These are phyloP conservation scores for Drosophila triauraria DNA, from an alignment of 1,140 invertebrate species.

Conservation along the genomic window DNA sequence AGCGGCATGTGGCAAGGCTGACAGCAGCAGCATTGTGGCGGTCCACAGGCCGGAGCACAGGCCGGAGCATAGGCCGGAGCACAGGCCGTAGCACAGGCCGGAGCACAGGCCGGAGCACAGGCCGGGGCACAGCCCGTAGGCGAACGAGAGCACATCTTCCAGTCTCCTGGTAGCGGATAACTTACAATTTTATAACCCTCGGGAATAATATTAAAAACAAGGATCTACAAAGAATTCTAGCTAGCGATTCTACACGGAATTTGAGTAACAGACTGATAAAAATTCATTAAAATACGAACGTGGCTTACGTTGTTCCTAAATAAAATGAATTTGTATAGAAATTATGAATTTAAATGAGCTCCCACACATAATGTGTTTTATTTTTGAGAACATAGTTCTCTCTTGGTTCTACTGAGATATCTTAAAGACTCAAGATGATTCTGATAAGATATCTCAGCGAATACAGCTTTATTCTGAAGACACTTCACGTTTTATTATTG, in stretches of 20 bases:
- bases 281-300: background rate
- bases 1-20: background rate
- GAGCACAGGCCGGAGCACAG: background rate
- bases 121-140: background rate
- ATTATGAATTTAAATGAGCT: background rate
- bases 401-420: background rate
- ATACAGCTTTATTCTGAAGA: background rate
- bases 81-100: no score
- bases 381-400: no score
- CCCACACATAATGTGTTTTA: no score
- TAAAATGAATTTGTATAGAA: background rate
- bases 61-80: background rate
- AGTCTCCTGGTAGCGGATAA: background rate
- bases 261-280: background rate
- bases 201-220: background rate
- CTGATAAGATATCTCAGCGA: constrained; percentile 3
- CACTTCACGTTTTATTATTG: no score
- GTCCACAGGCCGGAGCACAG: background rate
- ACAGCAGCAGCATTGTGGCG: constrained; percentile 2
- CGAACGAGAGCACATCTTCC: constrained; percentile 5
- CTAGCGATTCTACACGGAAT: background rate
- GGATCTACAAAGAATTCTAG: background rate
- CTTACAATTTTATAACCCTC: background rate
- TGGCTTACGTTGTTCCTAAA: background rate
- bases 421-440: background rate